Percentiles rank a stretch among this genome's conserved stretches.
Conservation (phyloP, 2,888 invertebrate species). For the Abrostola tripartita region DNA sequence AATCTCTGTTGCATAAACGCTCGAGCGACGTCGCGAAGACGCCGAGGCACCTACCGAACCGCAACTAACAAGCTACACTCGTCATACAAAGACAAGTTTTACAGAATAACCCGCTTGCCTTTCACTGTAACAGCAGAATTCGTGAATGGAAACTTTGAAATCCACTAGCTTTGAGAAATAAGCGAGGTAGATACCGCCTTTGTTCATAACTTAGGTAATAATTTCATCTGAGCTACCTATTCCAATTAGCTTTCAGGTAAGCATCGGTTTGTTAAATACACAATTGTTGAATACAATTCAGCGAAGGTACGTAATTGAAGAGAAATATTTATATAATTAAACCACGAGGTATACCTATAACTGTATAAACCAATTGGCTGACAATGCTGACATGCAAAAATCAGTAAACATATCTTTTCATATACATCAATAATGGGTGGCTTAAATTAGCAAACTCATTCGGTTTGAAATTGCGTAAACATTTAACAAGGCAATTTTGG, state of each 20-base stretch:
- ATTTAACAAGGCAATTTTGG: background rate
- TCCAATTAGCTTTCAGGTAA: constrained; percentile 39
- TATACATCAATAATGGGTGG: background rate
- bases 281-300: constrained; percentile 21
- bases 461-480: background rate
- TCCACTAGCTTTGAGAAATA: constrained; percentile 21
- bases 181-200: constrained; percentile 18
- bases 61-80: constrained; percentile 56
- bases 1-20: constrained; percentile 51
- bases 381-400: background rate
- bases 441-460: background rate
- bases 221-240: constrained; percentile 30
- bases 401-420: background rate
- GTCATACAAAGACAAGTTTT: constrained; percentile 50
- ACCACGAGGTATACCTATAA: background rate
- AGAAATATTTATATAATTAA: constrained; percentile 2
- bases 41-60: constrained; percentile 46
- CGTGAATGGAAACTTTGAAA: constrained; percentile 38
- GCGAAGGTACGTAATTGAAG: constrained; percentile 12
- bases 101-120: constrained; percentile 49
- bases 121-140: constrained; percentile 41
- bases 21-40: constrained; percentile 47
- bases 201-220: constrained; percentile 23
- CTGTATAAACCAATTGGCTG: background rate
- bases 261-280: constrained; percentile 26